These are phyloP conservation scores for Ochropleura plecta DNA, from an alignment of 2,888 invertebrate genomes.

Conservation along the genomic window DNA sequence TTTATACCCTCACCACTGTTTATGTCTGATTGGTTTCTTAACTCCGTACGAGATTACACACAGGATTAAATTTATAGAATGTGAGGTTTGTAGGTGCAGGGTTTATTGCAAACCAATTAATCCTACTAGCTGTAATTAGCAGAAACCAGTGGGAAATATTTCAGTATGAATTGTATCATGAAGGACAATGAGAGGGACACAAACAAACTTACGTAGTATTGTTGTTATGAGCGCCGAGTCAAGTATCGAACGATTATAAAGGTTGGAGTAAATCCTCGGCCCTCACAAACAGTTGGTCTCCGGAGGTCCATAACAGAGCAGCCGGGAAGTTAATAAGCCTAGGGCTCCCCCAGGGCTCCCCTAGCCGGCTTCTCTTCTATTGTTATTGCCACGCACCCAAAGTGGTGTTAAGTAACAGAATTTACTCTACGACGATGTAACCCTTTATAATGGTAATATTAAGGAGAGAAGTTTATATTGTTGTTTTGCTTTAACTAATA, in stretches of 20 bases:
- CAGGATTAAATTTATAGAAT: slow-evolving; percentile 12
- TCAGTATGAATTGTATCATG: not conserved
- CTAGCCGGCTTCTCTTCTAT: slow-evolving; percentile 37
- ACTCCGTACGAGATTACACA: slow-evolving; percentile 31
- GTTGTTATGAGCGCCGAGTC: slow-evolving; percentile 18
- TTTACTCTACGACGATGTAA: slow-evolving; percentile 6
- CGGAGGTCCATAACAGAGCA: slow-evolving; percentile 51
- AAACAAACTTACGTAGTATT: slow-evolving; percentile 9
- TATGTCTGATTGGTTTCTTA: slow-evolving; percentile 40
- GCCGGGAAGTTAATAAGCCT: slow-evolving; percentile 64
- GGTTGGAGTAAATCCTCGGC: slow-evolving; percentile 52
- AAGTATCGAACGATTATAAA: slow-evolving; percentile 46
- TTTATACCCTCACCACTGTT: slow-evolving; percentile 42
- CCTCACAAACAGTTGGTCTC: slow-evolving; percentile 53
- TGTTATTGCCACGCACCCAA: slow-evolving; percentile 55
- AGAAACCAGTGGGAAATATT: not conserved
- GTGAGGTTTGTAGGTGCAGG: not conserved
- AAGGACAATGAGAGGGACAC: not conserved
- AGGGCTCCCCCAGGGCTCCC: slow-evolving; percentile 57
- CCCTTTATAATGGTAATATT: slow-evolving; percentile 23
- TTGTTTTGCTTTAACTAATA: slow-evolving; percentile 9
- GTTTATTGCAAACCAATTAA: not conserved
- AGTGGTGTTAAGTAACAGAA: slow-evolving; percentile 42
- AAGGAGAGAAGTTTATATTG: slow-evolving; percentile 8
- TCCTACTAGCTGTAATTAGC: not conserved